Evolutionary conservation across 1,140 invertebrate genomes (phyloP).

Genomic region (Oncopodura yosiiana): DNA sequence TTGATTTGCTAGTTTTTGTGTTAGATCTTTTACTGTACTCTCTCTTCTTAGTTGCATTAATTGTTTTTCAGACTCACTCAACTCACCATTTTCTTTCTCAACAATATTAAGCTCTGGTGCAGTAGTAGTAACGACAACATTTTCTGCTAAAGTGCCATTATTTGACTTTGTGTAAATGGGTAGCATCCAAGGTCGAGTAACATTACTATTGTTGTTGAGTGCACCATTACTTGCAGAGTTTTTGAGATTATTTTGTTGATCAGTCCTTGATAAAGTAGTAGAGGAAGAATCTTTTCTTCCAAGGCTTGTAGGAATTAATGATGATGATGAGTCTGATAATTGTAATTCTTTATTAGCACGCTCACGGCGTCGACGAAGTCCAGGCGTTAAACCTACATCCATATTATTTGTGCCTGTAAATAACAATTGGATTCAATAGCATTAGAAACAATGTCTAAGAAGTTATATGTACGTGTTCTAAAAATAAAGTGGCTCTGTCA

Average conservation of each 20-base stretch:
- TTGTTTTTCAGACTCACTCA: slow-evolving; percentile 27
- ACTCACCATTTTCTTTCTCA: slow-evolving; percentile 27
- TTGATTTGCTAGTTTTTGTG: slow-evolving; percentile 66
- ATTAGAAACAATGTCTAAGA: too few species aligned
- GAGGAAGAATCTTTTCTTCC: background rate
- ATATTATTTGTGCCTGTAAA: slow-evolving; percentile 23
- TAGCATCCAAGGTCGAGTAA: slow-evolving; percentile 54
- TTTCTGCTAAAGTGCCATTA: slow-evolving; percentile 13
- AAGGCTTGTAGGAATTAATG: slow-evolving; percentile 6
- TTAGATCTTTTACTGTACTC: slow-evolving; percentile 74
- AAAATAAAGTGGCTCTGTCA: too few species aligned
- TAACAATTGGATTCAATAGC: too few species aligned
- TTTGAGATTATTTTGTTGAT: slow-evolving; percentile 34
- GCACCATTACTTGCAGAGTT: slow-evolving; percentile 42
- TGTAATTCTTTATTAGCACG: slow-evolving; percentile 44
- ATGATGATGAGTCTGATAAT: slow-evolving; percentile 10
- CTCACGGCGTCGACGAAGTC: slow-evolving; percentile 58
- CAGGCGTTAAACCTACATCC: slow-evolving; percentile 63
- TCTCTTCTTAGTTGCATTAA: slow-evolving; percentile 56
- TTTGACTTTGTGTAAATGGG: slow-evolving; percentile 40
- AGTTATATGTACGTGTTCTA: too few species aligned
- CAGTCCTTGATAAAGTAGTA: slow-evolving; percentile 8
- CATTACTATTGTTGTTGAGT: slow-evolving; percentile 41
- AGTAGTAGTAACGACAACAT: background rate
- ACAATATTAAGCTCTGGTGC: slow-evolving; percentile 3